A percentile compares a stretch with the other conserved stretches of the same genome.
Evolutionary conservation across 2,113 vertebrate species (phyloP).

Genomic region (Anarhynchus alexandrinus): DNA sequence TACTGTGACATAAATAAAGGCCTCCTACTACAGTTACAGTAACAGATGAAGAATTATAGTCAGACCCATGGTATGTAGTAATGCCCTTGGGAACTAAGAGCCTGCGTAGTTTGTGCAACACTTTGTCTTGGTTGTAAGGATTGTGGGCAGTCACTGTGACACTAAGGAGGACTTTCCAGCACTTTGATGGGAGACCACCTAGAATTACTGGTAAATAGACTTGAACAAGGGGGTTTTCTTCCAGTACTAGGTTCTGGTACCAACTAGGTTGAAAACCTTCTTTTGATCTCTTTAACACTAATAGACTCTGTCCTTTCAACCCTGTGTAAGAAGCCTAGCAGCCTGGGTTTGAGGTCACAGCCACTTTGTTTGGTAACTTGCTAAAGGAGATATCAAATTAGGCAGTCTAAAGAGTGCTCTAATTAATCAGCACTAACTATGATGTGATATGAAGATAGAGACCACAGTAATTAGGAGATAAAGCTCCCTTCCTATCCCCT

Average conservation of each 20-base stretch:
- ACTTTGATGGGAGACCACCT: slow-evolving; percentile 40
- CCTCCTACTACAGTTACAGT: slow-evolving; percentile 41
- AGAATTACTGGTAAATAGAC: slow-evolving; percentile 26
- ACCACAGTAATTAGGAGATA: not conserved
- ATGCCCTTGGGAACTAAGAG: slow-evolving; percentile 11
- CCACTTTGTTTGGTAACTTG: not conserved
- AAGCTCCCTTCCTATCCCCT: not conserved
- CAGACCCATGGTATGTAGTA: slow-evolving; percentile 21
- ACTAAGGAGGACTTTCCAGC: not conserved
- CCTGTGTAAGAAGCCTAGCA: not conserved
- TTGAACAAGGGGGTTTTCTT: not conserved
- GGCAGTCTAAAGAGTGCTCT: not conserved
- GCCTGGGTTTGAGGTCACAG: not conserved
- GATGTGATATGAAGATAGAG: not conserved
- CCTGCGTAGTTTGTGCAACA: slow-evolving; percentile 15
- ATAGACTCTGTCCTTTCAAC: not conserved
- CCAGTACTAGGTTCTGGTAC: not conserved
- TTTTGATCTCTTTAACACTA: not conserved
- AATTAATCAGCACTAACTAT: not conserved
- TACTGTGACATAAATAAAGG: slow-evolving; percentile 34
- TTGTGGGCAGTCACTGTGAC: not conserved
- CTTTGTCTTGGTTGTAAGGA: slow-evolving; percentile 36
- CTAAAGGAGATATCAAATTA: not conserved
- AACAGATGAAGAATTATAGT: slow-evolving; percentile 30
- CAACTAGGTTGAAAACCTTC: not conserved